These are phyloP conservation scores for Eupeodes corollae DNA, from an alignment of 1,140 invertebrate genomes.

Conservation along the genomic window DNA sequence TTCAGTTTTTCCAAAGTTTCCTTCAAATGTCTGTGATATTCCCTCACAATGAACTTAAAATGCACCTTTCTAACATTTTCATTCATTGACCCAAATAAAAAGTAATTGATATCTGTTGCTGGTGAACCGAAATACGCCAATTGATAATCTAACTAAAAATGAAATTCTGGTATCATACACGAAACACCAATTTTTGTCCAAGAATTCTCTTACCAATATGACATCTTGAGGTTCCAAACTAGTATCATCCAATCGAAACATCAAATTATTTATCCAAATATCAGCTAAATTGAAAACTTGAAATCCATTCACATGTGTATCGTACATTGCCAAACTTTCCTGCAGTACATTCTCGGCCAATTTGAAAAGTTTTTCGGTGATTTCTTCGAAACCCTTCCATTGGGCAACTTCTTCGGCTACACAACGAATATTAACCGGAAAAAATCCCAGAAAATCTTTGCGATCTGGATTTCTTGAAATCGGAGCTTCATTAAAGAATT, in stretches of 20 bases:
- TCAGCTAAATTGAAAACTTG: conserved; percentile 53
- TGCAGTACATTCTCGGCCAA: conserved; percentile 30
- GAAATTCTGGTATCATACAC: too few relatives aligned
- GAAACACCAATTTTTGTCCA: not conserved
- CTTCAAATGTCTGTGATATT: conserved; percentile 39
- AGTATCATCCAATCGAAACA: conserved; percentile 47
- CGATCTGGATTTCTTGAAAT: conserved; percentile 33
- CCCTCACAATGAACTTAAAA: conserved; percentile 40
- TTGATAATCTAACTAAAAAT: conserved; percentile 45
- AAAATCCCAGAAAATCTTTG: conserved; percentile 30
- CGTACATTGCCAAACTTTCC: conserved; percentile 24
- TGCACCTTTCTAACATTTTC: conserved; percentile 41
- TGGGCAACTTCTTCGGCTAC: conserved; percentile 30
- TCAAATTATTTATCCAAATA: conserved; percentile 53
- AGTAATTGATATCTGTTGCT: conserved; percentile 45
- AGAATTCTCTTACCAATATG: conserved; percentile 40
- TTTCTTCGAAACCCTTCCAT: conserved; percentile 33
- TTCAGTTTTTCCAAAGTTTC: conserved; percentile 25
- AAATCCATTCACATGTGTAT: conserved; percentile 39
- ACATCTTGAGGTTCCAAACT: conserved; percentile 41
- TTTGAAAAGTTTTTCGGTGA: conserved; percentile 34
- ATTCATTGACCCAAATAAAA: conserved; percentile 44
- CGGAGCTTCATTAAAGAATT: conserved; percentile 30
- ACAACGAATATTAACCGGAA: conserved; percentile 31
- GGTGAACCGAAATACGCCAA: conserved; percentile 44